phyloP scores from a whole-genome alignment of 92 coral and sea anemone species.

The Zoanthus solanderi region DNA sequence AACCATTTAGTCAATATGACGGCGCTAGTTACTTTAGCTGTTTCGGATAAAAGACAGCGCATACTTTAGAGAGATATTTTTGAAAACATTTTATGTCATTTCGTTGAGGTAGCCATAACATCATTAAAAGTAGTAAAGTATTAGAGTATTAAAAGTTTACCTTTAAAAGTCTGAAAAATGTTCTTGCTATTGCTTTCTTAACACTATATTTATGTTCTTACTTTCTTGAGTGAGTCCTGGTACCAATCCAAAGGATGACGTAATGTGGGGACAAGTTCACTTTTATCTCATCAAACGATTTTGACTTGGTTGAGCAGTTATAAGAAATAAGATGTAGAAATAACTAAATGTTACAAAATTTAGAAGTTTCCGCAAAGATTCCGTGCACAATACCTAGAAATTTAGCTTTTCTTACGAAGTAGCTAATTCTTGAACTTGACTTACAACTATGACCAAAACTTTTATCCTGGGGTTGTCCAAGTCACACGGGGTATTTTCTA shows the following conservation, averaged over 20 bases:
- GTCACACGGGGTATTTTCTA: too few relatives aligned
- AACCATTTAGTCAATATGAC: background rate
- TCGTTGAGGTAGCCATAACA: background rate
- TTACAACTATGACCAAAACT: too few relatives aligned
- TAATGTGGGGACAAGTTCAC: background rate
- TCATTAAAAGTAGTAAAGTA: background rate
- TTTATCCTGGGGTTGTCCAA: too few relatives aligned
- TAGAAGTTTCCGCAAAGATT: background rate
- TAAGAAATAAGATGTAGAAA: background rate
- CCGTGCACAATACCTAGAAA: background rate
- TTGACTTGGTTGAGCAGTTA: background rate
- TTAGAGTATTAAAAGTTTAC: background rate
- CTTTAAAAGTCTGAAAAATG: background rate
- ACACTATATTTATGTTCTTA: background rate
- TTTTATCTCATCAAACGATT: background rate
- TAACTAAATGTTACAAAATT: background rate
- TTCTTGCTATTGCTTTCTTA: background rate
- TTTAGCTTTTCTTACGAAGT: background rate
- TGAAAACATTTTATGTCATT: background rate
- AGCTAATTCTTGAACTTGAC: too few relatives aligned
- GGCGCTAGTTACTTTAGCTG: background rate
- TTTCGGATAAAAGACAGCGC: background rate
- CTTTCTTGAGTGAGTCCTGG: background rate
- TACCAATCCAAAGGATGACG: background rate
- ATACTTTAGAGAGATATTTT: background rate